phyloP scores from a whole-genome alignment of 1,140 invertebrate genomes.

The Archegozetes longisetosus region DNA sequence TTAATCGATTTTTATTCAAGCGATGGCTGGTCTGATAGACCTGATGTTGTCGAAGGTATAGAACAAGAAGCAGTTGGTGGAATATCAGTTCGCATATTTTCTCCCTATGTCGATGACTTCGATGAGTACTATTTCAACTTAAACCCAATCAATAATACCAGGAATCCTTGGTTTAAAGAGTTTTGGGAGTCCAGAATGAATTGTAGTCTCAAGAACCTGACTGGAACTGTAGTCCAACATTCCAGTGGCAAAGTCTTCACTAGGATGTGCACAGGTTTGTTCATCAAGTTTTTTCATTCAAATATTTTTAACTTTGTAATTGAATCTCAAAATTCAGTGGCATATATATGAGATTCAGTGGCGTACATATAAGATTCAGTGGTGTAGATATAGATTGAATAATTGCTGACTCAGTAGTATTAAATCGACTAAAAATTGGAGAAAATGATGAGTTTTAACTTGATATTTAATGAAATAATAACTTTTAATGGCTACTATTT shows the following conservation, averaged over 20 bases:
- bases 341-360: too few species aligned
- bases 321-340: too few species aligned
- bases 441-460: too few species aligned
- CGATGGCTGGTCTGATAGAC: conserved; percentile 55
- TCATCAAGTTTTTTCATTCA: too few species aligned
- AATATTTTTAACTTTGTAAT: too few species aligned
- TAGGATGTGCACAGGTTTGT: background rate
- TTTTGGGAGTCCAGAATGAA: conserved; percentile 55
- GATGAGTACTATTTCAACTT: conserved; percentile 50
- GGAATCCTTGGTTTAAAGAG: conserved; percentile 59
- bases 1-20: conserved; percentile 27
- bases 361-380: too few species aligned
- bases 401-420: too few species aligned
- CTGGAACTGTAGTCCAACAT: conserved; percentile 1
- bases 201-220: conserved; percentile 29
- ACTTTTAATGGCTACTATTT: background rate
- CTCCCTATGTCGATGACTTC: conserved; percentile 46
- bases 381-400: too few species aligned
- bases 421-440: too few species aligned
- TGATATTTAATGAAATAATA: background rate
- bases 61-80: conserved; percentile 52
- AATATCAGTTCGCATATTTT: conserved; percentile 54
- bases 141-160: conserved; percentile 41
- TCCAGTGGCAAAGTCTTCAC: conserved; percentile 4
- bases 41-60: conserved; percentile 50